phyloP scores from a whole-genome alignment of 2,113 vertebrate genomes.

The Danio rerio region DNA sequence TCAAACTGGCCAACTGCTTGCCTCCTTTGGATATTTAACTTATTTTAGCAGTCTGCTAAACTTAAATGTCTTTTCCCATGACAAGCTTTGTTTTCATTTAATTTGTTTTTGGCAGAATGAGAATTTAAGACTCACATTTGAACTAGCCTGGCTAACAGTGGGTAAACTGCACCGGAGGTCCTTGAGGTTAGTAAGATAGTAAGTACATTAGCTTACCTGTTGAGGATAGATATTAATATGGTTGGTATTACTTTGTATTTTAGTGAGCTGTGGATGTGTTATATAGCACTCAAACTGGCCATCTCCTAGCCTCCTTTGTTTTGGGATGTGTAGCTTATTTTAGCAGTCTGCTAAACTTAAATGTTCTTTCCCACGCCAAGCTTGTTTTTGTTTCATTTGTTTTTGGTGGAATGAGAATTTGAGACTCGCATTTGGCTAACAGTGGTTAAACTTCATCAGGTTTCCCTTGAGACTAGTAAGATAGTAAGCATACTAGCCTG shows the following conservation, averaged over 20 bases:
- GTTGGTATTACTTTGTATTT: too few species aligned
- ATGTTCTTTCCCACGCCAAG: conserved; percentile 34
- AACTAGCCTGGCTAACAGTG: too few species aligned
- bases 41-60: conserved; percentile 55
- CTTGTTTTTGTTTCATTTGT: conserved; percentile 23
- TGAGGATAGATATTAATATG: too few species aligned
- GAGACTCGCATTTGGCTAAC: too few species aligned
- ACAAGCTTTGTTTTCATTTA: conserved; percentile 26
- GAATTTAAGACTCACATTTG: too few species aligned
- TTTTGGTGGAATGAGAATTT: conserved; percentile 30
- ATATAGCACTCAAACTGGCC: conserved; percentile 67
- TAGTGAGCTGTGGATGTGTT: conserved; percentile 5
- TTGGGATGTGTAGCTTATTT: conserved; percentile 35
- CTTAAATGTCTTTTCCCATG: conserved; percentile 22
- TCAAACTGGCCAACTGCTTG: conserved; percentile 69
- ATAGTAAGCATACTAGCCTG: too few species aligned
- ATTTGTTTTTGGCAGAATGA: conserved; percentile 30
- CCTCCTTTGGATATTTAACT: neutral
- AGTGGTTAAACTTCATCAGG: too few species aligned
- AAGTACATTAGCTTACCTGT: too few species aligned
- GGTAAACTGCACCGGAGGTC: neutral
- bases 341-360: conserved; percentile 53
- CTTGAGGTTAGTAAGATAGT: too few species aligned
- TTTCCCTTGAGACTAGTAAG: neutral
- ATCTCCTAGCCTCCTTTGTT: conserved; percentile 56